Percentiles rank a stretch among this genome's conserved stretches.
phyloP scores from a whole-genome alignment of 2,113 vertebrate genomes.

The Macquaria ambigua region DNA sequence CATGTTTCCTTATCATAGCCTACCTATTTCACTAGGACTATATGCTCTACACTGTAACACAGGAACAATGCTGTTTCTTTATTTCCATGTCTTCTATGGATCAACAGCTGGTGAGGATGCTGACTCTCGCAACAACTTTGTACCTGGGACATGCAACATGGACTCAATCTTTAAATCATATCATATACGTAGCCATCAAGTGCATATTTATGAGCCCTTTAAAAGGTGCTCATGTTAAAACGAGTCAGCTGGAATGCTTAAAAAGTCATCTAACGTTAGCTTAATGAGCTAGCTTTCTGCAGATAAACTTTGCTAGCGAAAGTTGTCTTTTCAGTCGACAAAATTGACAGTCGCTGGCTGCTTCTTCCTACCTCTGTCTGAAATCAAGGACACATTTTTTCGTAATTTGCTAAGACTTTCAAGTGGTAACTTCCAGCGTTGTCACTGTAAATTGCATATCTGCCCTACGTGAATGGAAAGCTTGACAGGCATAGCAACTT shows the following conservation, averaged over 20 bases:
- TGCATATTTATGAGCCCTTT: not conserved
- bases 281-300: not conserved
- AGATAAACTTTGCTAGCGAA: not conserved
- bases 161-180: too few species aligned
- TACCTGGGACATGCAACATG: not conserved
- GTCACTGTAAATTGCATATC: not conserved
- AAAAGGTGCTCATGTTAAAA: not conserved
- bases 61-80: not conserved
- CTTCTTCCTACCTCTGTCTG: not conserved
- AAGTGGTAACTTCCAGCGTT: not conserved
- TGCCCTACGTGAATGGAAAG: not conserved
- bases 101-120: not conserved
- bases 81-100: not conserved
- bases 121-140: not conserved
- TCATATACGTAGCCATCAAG: not conserved
- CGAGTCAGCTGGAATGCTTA: not conserved
- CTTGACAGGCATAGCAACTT: not conserved
- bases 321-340: not conserved
- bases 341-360: not conserved
- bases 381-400: not conserved
- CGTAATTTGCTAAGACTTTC: not conserved
- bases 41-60: not conserved
- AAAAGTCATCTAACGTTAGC: not conserved
- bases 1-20: too few species aligned
- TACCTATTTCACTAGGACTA: not conserved